Conservation (phyloP, 2,797 vertebrate genomes). For the Malacoraja senta region DNA sequence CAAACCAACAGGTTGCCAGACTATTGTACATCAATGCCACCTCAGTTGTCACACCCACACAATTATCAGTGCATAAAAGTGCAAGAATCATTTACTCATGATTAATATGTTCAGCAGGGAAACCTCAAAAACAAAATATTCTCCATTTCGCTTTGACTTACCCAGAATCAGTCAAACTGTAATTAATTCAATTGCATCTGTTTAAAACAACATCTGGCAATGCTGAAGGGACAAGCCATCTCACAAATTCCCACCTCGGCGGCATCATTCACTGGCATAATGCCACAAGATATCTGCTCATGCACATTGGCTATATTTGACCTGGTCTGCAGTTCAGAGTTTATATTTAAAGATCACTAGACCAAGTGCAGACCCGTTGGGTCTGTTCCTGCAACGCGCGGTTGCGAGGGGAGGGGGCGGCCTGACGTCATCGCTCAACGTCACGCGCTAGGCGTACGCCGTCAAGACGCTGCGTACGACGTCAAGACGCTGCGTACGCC, state of each 20-base stretch:
- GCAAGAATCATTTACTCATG: not conserved
- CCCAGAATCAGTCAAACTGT: not conserved
- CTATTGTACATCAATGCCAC: not conserved
- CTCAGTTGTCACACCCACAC: not conserved
- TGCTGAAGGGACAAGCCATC: not conserved
- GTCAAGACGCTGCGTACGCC: too few species aligned
- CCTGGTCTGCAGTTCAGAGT: not conserved
- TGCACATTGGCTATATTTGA: not conserved
- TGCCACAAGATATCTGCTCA: not conserved
- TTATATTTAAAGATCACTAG: not conserved
- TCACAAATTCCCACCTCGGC: not conserved
- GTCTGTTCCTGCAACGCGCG: too few species aligned
- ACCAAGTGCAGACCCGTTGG: too few species aligned
- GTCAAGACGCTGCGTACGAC: too few species aligned
- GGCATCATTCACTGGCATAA: not conserved
- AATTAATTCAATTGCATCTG: not conserved
- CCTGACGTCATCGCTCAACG: too few species aligned
- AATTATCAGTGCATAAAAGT: not conserved
- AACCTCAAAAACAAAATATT: not conserved
- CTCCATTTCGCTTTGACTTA: not conserved
- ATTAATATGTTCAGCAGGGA: not conserved
- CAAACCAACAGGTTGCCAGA: too few species aligned
- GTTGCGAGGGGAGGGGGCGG: too few species aligned
- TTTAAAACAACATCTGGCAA: not conserved
- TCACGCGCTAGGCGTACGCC: too few species aligned